phyloP scores from a whole-genome alignment of 2,797 vertebrate genomes.

The Phalanger gymnotis region DNA sequence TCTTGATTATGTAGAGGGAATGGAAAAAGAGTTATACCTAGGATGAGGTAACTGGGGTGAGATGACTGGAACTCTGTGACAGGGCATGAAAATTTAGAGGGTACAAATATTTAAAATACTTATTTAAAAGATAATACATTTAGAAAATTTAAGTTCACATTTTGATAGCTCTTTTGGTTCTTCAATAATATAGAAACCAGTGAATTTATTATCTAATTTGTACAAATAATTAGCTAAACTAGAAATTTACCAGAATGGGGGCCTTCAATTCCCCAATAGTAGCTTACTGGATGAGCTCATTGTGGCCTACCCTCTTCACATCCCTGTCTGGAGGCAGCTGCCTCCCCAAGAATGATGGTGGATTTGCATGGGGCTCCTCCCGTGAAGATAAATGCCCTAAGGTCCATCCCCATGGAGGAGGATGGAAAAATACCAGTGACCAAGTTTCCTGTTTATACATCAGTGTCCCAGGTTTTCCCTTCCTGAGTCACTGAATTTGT shows the following conservation, averaged over 20 bases:
- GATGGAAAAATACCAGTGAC: not conserved
- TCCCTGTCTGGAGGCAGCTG: not conserved
- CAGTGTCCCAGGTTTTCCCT: not conserved
- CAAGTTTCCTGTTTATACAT: not conserved
- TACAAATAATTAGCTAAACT: not conserved
- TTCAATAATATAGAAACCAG: not conserved
- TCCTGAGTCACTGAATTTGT: not conserved
- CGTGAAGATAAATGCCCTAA: not conserved
- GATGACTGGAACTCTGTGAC: not conserved
- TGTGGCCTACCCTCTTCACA: not conserved
- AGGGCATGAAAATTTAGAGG: not conserved
- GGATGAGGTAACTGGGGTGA: not conserved
- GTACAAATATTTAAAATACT: not conserved
- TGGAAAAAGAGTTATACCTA: not conserved
- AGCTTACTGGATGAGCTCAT: not conserved
- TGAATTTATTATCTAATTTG: not conserved
- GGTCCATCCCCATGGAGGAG: not conserved
- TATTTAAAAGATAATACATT: not conserved
- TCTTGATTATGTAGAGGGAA: not conserved
- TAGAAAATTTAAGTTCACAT: not conserved
- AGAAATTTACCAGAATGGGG: not conserved
- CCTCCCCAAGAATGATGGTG: not conserved
- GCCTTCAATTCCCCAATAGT: not conserved
- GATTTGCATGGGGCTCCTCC: not conserved
- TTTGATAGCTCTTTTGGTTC: not conserved